These are phyloP conservation scores for Lagodon rhomboides DNA, from an alignment of 2,797 vertebrate species.

Conservation along the genomic window DNA sequence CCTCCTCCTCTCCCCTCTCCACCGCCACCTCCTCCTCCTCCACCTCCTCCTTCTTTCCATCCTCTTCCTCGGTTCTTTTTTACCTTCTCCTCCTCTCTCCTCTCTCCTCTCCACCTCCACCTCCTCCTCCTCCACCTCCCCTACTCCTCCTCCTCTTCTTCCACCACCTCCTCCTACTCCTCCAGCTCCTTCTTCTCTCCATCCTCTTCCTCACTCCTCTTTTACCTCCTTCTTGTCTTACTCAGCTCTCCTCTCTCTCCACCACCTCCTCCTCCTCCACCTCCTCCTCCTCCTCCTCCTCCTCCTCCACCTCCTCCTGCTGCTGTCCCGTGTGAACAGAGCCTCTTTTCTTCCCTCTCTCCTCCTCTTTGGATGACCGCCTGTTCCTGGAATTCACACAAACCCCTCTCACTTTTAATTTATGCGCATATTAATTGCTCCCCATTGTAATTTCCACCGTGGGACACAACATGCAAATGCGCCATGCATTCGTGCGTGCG, in stretches of 20 bases:
- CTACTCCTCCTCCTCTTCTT: no score
- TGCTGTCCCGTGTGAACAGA: conserved; percentile 84
- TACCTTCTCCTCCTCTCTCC: no score
- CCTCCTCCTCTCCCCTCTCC: not conserved
- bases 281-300: not conserved
- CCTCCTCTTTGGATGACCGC: conserved; percentile 79
- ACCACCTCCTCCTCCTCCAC: not conserved
- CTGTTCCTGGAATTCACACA: conserved; percentile 84
- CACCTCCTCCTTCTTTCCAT: not conserved
- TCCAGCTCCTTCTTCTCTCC: fast-evolving
- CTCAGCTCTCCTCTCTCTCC: not conserved
- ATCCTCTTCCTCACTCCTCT: no score
- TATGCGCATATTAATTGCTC: conserved; percentile 90
- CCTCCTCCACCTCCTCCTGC: conserved; percentile 45
- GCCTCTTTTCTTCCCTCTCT: conserved; percentile 78
- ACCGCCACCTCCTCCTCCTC: not conserved
- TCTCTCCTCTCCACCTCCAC: not conserved
- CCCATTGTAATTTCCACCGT: conserved; percentile 89
- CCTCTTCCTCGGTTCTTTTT: no score
- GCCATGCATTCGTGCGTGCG: conserved; percentile 61
- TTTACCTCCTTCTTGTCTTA: no score
- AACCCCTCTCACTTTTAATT: conserved; percentile 87
- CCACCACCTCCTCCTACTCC: no score
- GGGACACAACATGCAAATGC: conserved; percentile 88
- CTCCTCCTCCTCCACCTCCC: not conserved